Conservation (phyloP, 1,140 invertebrate species). For the Meteorus sp. region DNA sequence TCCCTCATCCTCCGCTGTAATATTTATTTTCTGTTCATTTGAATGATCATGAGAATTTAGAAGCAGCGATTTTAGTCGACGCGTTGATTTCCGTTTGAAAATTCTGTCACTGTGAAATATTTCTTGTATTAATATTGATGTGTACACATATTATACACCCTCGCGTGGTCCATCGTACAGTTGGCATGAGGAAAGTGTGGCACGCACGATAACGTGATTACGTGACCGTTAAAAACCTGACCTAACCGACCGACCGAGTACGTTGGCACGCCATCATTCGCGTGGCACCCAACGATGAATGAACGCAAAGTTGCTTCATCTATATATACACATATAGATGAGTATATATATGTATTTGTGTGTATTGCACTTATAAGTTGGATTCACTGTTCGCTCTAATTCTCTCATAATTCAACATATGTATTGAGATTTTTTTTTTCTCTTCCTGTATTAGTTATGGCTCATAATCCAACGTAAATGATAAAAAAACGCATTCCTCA, state of each 20-base stretch:
- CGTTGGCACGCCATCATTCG: slow-evolving; percentile 24
- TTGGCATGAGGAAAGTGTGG: slow-evolving; percentile 26
- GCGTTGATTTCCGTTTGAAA: too few species aligned
- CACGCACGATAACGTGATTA: slow-evolving; percentile 52
- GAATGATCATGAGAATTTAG: too few species aligned
- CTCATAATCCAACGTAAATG: too few species aligned
- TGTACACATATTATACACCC: too few species aligned
- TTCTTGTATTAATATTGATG: too few species aligned
- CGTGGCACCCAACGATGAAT: slow-evolving; percentile 25
- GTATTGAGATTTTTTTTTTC: background rate
- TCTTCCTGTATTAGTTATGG: background rate
- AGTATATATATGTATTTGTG: slow-evolving; percentile 23
- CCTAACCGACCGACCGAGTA: slow-evolving; percentile 40
- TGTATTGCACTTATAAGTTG: slow-evolving; percentile 21
- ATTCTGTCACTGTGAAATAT: too few species aligned
- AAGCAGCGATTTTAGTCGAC: too few species aligned
- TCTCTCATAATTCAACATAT: background rate
- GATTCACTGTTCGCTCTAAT: slow-evolving; percentile 12
- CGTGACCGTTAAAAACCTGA: slow-evolving; percentile 53
- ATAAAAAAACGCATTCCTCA: too few species aligned
- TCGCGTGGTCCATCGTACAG: slow-evolving; percentile 48
- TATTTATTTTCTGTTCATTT: too few species aligned
- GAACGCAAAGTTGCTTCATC: slow-evolving; percentile 24
- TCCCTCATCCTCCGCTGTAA: too few species aligned
- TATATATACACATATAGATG: too few species aligned